Base-by-base conservation (phyloP, 2,888 invertebrate species). In the Caenorhabditis sinica region DNA sequence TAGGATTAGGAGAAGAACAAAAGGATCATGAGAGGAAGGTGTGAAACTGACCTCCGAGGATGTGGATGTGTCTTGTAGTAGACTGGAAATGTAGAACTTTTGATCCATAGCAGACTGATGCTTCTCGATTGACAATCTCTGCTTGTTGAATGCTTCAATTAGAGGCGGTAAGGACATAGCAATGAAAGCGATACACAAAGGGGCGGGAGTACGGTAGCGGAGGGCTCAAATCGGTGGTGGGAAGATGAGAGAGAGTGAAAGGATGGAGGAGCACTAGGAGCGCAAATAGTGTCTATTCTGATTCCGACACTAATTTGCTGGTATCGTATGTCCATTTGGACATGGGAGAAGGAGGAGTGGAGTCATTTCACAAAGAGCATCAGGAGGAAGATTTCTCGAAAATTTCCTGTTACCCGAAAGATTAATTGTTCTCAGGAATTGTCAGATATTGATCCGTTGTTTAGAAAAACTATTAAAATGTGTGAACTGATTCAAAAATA, bases 131-230 rank as follows among this genome's bases (percentile, higher is more conserved):
- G n/a, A 11, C 40, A 20, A n/a, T n/a, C n/a, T n/a, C n/a, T n/a
- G 23, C 58, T 15, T n/a, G 58, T 13, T 5, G 49, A 36, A 23
- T 11, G n/a, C 36, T 33, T 51, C n/a, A 65, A 80, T 72, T 65
- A 58, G 49, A 61, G 40, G 43, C 58, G 36, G 75, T 60, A 40
- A 63, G 53, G 74, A 61, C 49, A 51, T 65, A 49, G 58, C 23
- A 82, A 75, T 75, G 75, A 82, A 82, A 82, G 75, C 74, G 71
- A 82, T 82, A 72, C 65, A 76, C 9, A 63, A 76, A 76, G 82
- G 77, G 83, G 83, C 77, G 83, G 77, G 83, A 53, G 25, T 83
- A 83, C 83, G 83, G 83, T 83, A 83, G 76, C 2, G n/a, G 13
- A 28, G 43, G 17, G 65, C 30, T 45, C 53, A 30, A 23, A 40